phyloP scores from a whole-genome alignment of 1,140 invertebrate species.

The Homalodisca vitripennis region DNA sequence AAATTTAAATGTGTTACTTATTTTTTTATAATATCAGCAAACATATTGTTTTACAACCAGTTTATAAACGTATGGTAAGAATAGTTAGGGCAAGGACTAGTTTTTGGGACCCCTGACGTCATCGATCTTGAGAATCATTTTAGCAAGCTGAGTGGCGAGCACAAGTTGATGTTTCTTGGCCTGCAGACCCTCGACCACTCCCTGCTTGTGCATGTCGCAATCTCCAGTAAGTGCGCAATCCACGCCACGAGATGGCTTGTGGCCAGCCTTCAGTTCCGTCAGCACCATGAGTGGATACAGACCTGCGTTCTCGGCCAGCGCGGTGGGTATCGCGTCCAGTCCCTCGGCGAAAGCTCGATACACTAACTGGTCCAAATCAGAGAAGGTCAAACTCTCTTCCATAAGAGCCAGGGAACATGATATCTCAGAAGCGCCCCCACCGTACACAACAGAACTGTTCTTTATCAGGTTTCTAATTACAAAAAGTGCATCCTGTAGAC shows the following conservation, averaged over 20 bases:
- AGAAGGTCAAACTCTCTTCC: background rate
- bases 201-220: background rate
- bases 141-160: constrained; percentile 8
- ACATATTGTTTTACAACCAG: too few relatives aligned
- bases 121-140: constrained; percentile 9
- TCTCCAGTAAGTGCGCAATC: constrained; percentile 10
- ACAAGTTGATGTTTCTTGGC: constrained; percentile 21
- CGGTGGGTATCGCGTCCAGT: constrained; percentile 1
- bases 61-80: too few relatives aligned
- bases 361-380: background rate
- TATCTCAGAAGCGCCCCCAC: constrained; percentile 17
- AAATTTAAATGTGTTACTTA: too few relatives aligned
- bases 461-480: constrained; percentile 11
- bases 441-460: background rate
- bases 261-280: background rate
- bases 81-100: too few relatives aligned
- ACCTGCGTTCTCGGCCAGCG: constrained; percentile 12
- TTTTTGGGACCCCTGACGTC: background rate
- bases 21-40: too few relatives aligned
- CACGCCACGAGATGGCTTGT: background rate
- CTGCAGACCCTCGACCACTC: background rate
- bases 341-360: constrained; percentile 15
- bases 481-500: constrained; percentile 11
- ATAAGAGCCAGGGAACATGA: background rate
- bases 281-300: background rate